Conservation (phyloP, 2,797 vertebrate genomes). For the Clamator glandarius region DNA sequence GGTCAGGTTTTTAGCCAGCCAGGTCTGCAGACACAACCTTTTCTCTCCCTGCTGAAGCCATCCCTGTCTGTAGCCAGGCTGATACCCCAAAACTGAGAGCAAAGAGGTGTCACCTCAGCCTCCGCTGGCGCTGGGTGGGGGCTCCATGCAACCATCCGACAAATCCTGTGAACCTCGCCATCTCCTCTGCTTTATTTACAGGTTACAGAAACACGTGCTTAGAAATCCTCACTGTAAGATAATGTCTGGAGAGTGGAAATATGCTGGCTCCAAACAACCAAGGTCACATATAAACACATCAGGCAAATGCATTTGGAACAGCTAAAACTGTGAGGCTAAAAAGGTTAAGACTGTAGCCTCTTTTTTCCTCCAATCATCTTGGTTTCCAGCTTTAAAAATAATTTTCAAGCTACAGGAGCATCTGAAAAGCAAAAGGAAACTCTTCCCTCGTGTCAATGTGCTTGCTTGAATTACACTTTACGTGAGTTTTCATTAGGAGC, state of each 20-base stretch:
- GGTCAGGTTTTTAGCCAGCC: not conserved
- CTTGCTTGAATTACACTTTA: not conserved
- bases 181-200: not conserved
- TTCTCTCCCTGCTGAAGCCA: not conserved
- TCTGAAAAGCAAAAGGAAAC: not conserved
- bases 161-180: not conserved
- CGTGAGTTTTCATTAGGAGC: not conserved
- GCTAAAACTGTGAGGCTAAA: not conserved
- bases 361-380: not conserved
- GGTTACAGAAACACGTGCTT: not conserved
- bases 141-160: not conserved
- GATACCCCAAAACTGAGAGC: not conserved
- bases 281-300: rapidly evolving
- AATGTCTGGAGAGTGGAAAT: not conserved
- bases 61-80: not conserved
- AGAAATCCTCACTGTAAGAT: not conserved
- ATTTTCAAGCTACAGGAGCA: not conserved
- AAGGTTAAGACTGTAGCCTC: not conserved
- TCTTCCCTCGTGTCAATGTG: not conserved
- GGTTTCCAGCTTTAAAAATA: not conserved
- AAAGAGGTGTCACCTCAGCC: not conserved
- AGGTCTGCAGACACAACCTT: not conserved
- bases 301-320: not conserved
- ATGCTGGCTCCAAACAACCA: not conserved
- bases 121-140: not conserved